These are phyloP conservation scores for Stigmatopora nigra DNA, from an alignment of 2,113 vertebrate genomes.

Conservation along the genomic window DNA sequence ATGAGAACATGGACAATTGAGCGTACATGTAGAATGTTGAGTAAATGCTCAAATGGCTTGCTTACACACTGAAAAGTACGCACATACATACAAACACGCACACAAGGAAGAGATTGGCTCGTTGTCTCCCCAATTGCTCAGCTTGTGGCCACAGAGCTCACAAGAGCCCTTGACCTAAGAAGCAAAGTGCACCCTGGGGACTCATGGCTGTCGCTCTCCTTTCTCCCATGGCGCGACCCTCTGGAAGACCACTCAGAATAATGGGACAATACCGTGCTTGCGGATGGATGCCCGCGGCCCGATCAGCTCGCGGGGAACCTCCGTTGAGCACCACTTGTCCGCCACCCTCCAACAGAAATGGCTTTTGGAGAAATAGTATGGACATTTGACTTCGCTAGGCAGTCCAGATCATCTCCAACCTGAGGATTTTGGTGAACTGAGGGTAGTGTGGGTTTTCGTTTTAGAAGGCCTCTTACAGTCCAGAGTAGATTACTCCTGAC, in stretches of 20 bases:
- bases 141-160: constrained; percentile 26
- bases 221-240: constrained; percentile 27
- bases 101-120: constrained; percentile 48
- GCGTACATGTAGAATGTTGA: background rate
- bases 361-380: constrained; percentile 79
- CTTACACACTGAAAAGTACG: background rate
- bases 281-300: constrained; percentile 27
- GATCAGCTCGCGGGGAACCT: constrained; percentile 17
- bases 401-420: constrained; percentile 82
- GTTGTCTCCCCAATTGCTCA: constrained; percentile 36
- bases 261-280: constrained; percentile 25
- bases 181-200: constrained; percentile 34
- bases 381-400: constrained; percentile 73
- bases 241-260: constrained; percentile 57
- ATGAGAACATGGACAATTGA: background rate
- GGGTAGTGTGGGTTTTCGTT: constrained; percentile 73
- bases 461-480: constrained; percentile 86
- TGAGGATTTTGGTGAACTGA: constrained; percentile 91
- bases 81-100: constrained; percentile 19
- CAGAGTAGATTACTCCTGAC: constrained; percentile 61
- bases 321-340: constrained; percentile 23
- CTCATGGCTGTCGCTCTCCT: constrained; percentile 33
- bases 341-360: constrained; percentile 62
- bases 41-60: background rate
- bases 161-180: constrained; percentile 52